Evolutionary conservation across 1,140 invertebrate species (phyloP).

Genomic region (Diachasma alloeum): DNA sequence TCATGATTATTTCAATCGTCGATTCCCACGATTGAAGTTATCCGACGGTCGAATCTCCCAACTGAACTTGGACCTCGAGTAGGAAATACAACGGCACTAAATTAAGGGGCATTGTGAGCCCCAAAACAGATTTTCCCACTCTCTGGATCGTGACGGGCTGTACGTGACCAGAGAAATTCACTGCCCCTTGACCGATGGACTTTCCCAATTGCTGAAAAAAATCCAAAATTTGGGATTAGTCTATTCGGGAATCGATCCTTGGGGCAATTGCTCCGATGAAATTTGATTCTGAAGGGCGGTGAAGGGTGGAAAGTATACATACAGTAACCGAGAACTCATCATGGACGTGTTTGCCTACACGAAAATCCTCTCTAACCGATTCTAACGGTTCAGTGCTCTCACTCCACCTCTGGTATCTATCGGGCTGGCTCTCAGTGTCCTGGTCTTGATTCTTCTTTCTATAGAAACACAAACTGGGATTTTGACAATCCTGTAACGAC

Average conservation of each 20-base stretch:
- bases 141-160: conserved; percentile 40
- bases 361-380: conserved; percentile 66
- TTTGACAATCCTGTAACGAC: conserved; percentile 9
- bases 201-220: not conserved
- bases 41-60: conserved; percentile 24
- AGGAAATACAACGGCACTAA: conserved; percentile 20
- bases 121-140: conserved; percentile 47
- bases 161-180: conserved; percentile 17
- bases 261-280: not conserved
- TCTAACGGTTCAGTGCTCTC: conserved; percentile 60
- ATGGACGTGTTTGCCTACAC: conserved; percentile 62
- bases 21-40: not conserved
- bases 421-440: not conserved
- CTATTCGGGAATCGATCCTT: not conserved
- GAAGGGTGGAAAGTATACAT: conserved; percentile 27
- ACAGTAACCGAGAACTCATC: conserved; percentile 41
- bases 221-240: not conserved
- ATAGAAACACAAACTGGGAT: not conserved
- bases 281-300: not conserved
- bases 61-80: conserved; percentile 14
- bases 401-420: conserved; percentile 30
- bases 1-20: not conserved
- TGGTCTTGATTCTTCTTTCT: conserved; percentile 20
- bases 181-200: not conserved
- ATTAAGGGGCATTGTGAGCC: conserved; percentile 51